Evolutionary conservation across 1,140 invertebrate species (phyloP), one percentile per base, ranked within the genome.

Genomic region (Heliconius congener): DNA sequence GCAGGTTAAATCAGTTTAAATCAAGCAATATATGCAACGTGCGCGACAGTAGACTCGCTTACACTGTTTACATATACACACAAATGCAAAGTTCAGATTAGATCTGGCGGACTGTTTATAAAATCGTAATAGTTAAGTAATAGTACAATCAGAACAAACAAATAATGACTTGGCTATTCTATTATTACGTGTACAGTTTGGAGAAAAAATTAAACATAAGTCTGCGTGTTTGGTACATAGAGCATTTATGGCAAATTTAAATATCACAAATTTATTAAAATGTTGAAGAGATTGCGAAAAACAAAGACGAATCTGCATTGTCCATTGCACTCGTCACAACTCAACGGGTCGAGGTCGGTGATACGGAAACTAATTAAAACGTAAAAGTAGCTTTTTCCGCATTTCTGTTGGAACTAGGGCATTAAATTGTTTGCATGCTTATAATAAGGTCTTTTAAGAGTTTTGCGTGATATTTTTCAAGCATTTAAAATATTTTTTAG

Each of bases 341-440:
- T 76, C 74, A 55, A 60, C 75, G 75, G 75, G 75, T 77, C 79
- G 75, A 77, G 79, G 75, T 77, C 79, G 75, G 57, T 77, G 55
- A 74, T 73, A 77, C 79, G 79, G 79, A 76, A 81, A 81, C 79
- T 81, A 81, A 81, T 81, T 81, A 81, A 81, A 81, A 77, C 72
- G 75, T 81, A 74, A 81, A 81, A 81, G 79, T 81, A 66, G 75
- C 71, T 73, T 73, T 81, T 81, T 81, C 79, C 79, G 42, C 55
- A 73, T 42, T 73, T 66, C 72, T 52, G 76, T 60, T 79, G 74
- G 46, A 81, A 81, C 79, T 77, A 71, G 75, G 73, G 71, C 72
- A 74, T 71, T 81, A 81, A 81, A 81, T 77, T 81, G 76, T 77
- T 81, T 80, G 57, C 74, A 76, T 76, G 74, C 74, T 76, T 76